phyloP scores from a whole-genome alignment of 2,113 vertebrate species.

The Cynoglossus semilaevis region DNA sequence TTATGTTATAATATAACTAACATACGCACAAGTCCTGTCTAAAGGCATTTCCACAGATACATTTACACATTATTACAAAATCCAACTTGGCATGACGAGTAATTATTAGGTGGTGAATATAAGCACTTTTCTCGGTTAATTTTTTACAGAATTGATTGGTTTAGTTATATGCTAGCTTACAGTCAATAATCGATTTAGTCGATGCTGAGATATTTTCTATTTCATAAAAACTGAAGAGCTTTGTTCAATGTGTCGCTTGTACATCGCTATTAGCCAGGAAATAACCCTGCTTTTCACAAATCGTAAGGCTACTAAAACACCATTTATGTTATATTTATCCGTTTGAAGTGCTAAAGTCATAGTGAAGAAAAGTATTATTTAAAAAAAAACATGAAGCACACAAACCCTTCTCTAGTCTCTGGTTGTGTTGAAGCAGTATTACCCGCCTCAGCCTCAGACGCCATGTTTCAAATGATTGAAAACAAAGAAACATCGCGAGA shows the following conservation, averaged over 20 bases:
- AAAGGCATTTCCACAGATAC: no score
- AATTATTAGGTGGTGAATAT: no score
- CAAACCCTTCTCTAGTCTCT: conserved; percentile 67
- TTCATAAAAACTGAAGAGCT: background rate
- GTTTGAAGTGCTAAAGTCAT: fast-evolving
- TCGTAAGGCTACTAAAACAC: background rate
- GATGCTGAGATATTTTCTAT: no score
- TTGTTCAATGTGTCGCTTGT: background rate
- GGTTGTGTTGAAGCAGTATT: conserved; percentile 37
- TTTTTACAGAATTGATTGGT: no score
- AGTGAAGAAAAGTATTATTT: fast-evolving
- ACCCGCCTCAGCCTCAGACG: conserved; percentile 70
- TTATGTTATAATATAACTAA: no score
- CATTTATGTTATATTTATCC: fast-evolving
- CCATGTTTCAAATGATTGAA: conserved; percentile 74
- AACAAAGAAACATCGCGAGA: conserved; percentile 59
- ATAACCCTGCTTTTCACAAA: background rate
- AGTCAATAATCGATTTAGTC: no score
- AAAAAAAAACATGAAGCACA: background rate
- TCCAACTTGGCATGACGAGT: no score
- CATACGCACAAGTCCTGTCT: no score
- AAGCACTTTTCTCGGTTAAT: no score
- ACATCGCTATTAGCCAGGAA: conserved; percentile 21
- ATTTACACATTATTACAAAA: no score
- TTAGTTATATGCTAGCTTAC: no score